phyloP scores from a whole-genome alignment of 2,888 invertebrate genomes.

The Trichogramma dendrolimi region DNA sequence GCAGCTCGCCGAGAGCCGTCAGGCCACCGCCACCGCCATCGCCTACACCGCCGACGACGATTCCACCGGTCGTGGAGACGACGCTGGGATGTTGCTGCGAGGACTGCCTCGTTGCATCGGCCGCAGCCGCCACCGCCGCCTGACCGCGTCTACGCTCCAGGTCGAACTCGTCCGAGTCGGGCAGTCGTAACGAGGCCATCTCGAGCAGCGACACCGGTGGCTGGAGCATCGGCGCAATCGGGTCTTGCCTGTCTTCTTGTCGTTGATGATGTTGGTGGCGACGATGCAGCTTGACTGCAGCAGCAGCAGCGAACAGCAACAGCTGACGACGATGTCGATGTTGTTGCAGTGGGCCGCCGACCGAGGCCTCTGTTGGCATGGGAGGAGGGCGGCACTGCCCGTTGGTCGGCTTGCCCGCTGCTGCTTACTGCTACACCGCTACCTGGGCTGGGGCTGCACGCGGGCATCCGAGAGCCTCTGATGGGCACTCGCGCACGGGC shows the following conservation, averaged over 20 bases:
- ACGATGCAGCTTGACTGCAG: background rate
- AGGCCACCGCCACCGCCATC: background rate
- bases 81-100: slow-evolving; percentile 22
- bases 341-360: background rate
- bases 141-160: slow-evolving; percentile 46
- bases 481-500: too few relatives aligned
- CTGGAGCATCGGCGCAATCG: slow-evolving; percentile 44
- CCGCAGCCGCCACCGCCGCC: slow-evolving; percentile 32
- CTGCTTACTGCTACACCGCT: background rate
- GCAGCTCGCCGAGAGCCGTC: background rate
- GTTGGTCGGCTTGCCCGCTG: background rate
- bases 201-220: slow-evolving; percentile 48
- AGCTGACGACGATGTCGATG: slow-evolving; percentile 2
- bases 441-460: too few relatives aligned
- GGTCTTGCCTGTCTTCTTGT: slow-evolving; percentile 6
- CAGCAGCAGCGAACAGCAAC: background rate
- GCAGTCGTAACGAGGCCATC: slow-evolving; percentile 54
- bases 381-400: background rate
- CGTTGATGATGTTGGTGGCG: background rate
- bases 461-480: too few relatives aligned
- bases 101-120: slow-evolving; percentile 31
- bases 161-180: slow-evolving; percentile 53
- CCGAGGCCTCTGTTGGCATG: slow-evolving; percentile 1
- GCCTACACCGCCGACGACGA: slow-evolving; percentile 15
- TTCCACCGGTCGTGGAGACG: slow-evolving; percentile 7